Percentiles rank a stretch among this genome's conserved stretches.
These are phyloP conservation scores for Neocrepidodera transversa DNA, from an alignment of 2,888 invertebrate genomes.

Conservation along the genomic window DNA sequence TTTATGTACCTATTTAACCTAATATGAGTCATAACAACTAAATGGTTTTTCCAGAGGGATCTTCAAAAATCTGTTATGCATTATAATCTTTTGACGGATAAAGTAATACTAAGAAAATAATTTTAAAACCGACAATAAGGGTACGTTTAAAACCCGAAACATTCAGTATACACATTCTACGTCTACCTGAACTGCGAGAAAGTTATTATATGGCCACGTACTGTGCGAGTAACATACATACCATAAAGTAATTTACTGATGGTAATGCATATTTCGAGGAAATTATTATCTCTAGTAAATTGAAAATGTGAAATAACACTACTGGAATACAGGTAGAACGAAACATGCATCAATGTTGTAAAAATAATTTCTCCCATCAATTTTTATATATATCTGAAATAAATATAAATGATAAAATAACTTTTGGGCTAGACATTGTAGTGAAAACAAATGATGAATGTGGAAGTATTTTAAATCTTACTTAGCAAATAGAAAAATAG, in stretches of 20 bases:
- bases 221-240: constrained; percentile 39
- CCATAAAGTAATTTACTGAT: constrained; percentile 39
- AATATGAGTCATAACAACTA: no score
- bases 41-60: background rate
- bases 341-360: no score
- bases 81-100: background rate
- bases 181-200: constrained; percentile 39
- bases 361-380: no score
- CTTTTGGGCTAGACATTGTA: no score
- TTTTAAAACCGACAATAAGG: constrained; percentile 1
- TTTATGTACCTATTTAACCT: no score
- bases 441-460: no score
- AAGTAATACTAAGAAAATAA: background rate
- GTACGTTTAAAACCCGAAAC: background rate
- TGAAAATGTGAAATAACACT: constrained; percentile 32
- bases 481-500: no score
- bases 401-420: no score
- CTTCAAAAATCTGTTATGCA: background rate
- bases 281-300: constrained; percentile 28
- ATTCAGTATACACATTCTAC: background rate
- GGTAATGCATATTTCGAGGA: constrained; percentile 35
- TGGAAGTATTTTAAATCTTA: no score
- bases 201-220: constrained; percentile 43
- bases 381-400: no score
- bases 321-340: background rate